These are phyloP conservation scores for Ceraclea dissimilis DNA, from an alignment of 2,888 invertebrate species.

Conservation along the genomic window DNA sequence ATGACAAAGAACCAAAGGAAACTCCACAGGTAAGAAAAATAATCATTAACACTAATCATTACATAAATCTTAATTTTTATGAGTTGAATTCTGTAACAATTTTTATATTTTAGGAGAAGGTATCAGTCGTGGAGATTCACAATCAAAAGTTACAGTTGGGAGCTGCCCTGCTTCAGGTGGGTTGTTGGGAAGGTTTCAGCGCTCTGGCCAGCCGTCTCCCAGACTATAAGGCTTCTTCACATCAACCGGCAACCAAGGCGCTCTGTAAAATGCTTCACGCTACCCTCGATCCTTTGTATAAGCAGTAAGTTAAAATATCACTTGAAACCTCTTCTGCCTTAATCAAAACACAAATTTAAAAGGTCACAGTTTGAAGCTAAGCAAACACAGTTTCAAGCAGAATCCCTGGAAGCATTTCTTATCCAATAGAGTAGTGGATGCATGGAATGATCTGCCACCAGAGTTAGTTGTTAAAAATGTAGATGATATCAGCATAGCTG, in stretches of 20 bases:
- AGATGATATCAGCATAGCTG: no score
- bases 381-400: no score
- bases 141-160: slow-evolving; percentile 95
- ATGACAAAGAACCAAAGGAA: slow-evolving; percentile 65
- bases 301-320: slow-evolving; percentile 47
- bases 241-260: slow-evolving; percentile 70
- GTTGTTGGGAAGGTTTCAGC: slow-evolving; percentile 85
- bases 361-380: no score
- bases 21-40: slow-evolving; percentile 50
- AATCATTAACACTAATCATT: no score
- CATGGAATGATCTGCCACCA: no score
- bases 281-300: slow-evolving; percentile 80
- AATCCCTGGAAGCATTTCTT: no score
- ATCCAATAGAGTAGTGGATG: no score
- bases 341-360: no score
- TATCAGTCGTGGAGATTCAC: slow-evolving; percentile 27
- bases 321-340: no score
- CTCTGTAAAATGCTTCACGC: slow-evolving; percentile 75
- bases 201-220: slow-evolving; percentile 77
- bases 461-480: no score
- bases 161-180: slow-evolving; percentile 79
- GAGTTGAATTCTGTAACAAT: not conserved
- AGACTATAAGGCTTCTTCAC: slow-evolving; percentile 67
- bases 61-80: no score
- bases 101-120: slow-evolving; percentile 12